These are phyloP conservation scores for Lamprologus callipterus DNA, from an alignment of 2,113 vertebrate species.

Conservation along the genomic window DNA sequence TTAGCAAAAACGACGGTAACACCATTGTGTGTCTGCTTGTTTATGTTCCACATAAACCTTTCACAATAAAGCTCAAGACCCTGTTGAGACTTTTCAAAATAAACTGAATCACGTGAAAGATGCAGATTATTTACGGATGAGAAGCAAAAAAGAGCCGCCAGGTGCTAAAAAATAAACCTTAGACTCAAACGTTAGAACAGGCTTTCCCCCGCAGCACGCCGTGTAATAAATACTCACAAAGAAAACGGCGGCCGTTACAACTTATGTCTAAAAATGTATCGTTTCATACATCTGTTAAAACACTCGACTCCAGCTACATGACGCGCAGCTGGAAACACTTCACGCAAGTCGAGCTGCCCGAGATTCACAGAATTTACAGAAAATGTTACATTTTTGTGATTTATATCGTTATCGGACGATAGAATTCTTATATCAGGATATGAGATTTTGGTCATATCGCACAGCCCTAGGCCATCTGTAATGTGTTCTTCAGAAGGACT, in stretches of 20 bases:
- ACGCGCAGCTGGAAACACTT: rapidly evolving
- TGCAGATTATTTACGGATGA: rapidly evolving
- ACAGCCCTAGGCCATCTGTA: neutral
- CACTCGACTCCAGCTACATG: rapidly evolving
- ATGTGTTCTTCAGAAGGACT: neutral
- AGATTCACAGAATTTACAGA: neutral
- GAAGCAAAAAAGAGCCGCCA: rapidly evolving
- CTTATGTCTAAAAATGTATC: rapidly evolving
- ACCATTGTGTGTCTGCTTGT: rapidly evolving
- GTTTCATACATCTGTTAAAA: neutral
- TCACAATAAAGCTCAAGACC: too few relatives aligned
- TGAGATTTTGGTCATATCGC: neutral
- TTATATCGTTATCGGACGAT: neutral
- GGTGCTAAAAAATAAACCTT: too few relatives aligned
- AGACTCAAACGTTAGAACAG: too few relatives aligned
- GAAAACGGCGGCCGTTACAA: rapidly evolving
- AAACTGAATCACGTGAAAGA: too few relatives aligned
- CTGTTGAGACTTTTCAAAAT: too few relatives aligned
- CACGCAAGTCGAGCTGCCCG: rapidly evolving
- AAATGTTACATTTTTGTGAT: neutral
- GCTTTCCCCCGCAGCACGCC: too few relatives aligned
- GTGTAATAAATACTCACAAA: neutral
- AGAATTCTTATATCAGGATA: neutral
- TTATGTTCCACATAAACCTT: too few relatives aligned
- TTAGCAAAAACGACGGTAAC: rapidly evolving